Percentiles rank a stretch among this genome's conserved stretches.
These are phyloP conservation scores for Halocynthia roretzi DNA, from an alignment of 23 tunicate genomes.

Conservation along the genomic window DNA sequence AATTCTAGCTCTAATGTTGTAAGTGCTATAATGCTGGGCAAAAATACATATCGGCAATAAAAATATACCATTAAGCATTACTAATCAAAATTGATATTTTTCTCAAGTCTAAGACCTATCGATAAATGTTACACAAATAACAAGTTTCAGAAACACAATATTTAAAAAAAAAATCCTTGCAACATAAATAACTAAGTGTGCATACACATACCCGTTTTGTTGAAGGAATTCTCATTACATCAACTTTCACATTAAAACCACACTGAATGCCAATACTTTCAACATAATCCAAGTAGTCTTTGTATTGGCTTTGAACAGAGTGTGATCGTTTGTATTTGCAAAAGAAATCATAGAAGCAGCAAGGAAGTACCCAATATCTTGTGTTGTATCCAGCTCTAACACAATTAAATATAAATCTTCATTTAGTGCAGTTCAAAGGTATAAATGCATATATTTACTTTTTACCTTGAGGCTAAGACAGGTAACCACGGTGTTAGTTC, in stretches of 20 bases:
- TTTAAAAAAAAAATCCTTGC: too few relatives aligned
- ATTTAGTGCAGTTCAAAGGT: background rate
- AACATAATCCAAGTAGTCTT: conserved; percentile 68
- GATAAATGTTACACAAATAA: too few relatives aligned
- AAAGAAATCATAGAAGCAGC: conserved; percentile 83
- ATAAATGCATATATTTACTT: background rate
- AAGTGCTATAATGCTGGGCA: too few relatives aligned
- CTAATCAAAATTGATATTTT: background rate
- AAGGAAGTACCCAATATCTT: conserved; percentile 88
- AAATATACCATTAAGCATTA: background rate
- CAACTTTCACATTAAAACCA: conserved; percentile 47
- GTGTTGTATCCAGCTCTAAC: conserved; percentile 38
- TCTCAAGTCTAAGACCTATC: background rate
- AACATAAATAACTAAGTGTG: background rate
- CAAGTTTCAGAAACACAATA: too few relatives aligned
- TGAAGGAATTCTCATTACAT: conserved; percentile 97
- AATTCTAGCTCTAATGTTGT: background rate
- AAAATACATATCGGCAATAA: background rate
- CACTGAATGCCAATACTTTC: conserved; percentile 41
- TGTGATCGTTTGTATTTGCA: conserved; percentile 66
- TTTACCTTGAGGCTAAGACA: conserved; percentile 65
- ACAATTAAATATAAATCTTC: background rate
- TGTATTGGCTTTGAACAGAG: conserved; percentile 56
- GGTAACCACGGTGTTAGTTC: conserved; percentile 99
- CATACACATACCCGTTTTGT: conserved; percentile 78